A percentile compares a stretch with the other conserved stretches of the same genome.
Conservation (phyloP, 2,113 vertebrate genomes). For the Donacobius atricapilla region DNA sequence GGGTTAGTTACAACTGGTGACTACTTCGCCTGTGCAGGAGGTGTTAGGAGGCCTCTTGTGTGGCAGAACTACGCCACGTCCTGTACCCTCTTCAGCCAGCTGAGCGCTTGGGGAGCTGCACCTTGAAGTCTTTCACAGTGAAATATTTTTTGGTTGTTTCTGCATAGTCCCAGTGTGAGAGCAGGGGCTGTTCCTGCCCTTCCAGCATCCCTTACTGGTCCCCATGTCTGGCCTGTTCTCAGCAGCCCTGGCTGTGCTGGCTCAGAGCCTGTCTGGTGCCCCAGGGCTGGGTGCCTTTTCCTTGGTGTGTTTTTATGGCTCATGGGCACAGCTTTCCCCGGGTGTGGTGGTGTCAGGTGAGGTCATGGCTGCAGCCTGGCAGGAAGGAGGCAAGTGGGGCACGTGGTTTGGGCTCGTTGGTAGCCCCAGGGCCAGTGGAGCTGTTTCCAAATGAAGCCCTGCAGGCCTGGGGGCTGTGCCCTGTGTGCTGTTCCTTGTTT, state of each 20-base stretch:
- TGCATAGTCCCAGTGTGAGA: neutral
- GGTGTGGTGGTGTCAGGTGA: neutral
- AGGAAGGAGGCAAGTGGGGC: neutral
- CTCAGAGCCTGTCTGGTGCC: rapidly evolving
- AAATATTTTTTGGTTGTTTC: neutral
- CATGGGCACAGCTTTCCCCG: neutral
- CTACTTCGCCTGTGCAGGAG: neutral
- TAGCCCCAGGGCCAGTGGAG: neutral
- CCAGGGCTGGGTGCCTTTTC: neutral
- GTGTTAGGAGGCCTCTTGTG: neutral
- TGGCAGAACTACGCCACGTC: neutral
- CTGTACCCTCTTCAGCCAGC: neutral
- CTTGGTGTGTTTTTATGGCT: neutral
- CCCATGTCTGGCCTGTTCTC: rapidly evolving
- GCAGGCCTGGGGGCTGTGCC: neutral
- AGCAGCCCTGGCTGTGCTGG: neutral
- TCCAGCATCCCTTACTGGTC: neutral
- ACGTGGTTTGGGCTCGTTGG: neutral
- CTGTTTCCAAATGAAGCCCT: neutral
- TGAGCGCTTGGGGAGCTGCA: neutral
- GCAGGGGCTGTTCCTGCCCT: neutral
- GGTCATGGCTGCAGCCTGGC: neutral
- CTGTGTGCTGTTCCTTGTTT: neutral
- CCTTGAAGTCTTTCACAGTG: neutral
- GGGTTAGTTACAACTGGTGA: neutral